Evolutionary conservation across 2,113 vertebrate genomes (phyloP).

Genomic region (Neodon shergylaensis): DNA sequence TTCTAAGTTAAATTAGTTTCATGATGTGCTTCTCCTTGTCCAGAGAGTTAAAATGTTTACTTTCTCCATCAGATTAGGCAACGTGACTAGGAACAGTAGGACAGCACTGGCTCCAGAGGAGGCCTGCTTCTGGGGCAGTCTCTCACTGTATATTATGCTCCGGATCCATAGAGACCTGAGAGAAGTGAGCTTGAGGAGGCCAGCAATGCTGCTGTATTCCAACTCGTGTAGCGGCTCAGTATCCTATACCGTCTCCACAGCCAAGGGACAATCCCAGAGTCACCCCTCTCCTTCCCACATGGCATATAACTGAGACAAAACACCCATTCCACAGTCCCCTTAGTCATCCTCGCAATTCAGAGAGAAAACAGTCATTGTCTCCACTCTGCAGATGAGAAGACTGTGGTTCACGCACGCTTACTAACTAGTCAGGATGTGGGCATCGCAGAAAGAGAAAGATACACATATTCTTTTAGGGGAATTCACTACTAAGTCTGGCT

Average conservation of each 20-base stretch:
- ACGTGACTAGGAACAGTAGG: constrained; percentile 1
- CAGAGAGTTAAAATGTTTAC: constrained; percentile 12
- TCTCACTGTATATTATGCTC: neutral
- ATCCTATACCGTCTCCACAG: too few species aligned
- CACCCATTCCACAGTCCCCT: neutral
- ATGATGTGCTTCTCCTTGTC: neutral
- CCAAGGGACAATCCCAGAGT: neutral
- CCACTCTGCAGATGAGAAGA: neutral
- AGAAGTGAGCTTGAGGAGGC: neutral
- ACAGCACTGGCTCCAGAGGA: neutral
- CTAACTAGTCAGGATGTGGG: neutral
- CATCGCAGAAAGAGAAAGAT: neutral
- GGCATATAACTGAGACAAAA: neutral
- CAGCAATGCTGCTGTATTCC: neutral
- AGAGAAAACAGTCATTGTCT: constrained; percentile 8
- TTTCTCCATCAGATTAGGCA: neutral
- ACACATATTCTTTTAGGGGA: neutral
- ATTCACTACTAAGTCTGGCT: neutral
- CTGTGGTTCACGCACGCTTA: neutral
- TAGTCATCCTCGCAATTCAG: neutral
- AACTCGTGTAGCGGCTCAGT: neutral
- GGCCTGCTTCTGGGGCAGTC: neutral
- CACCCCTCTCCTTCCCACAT: neutral
- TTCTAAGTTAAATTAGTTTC: neutral
- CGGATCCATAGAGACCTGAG: neutral